These are phyloP conservation scores for Chionis minor DNA, from an alignment of 2,113 vertebrate species.

Conservation along the genomic window DNA sequence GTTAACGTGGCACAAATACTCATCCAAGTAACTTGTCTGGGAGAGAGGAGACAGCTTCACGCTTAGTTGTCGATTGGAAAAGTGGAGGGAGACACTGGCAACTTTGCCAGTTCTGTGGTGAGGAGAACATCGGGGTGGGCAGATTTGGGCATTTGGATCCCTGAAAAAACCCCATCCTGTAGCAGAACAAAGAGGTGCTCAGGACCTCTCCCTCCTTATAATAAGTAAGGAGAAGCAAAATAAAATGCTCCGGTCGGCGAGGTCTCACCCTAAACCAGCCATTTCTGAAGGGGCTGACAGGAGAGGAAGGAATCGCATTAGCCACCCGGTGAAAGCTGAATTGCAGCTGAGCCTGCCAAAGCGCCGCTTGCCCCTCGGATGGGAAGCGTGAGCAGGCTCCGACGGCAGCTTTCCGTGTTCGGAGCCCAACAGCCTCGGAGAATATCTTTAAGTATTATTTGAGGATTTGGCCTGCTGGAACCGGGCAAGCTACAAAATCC, in stretches of 20 bases:
- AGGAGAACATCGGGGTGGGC: not conserved
- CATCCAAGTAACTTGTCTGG: not conserved
- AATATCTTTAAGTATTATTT: slow-evolving; percentile 12
- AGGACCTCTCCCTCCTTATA: not conserved
- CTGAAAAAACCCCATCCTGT: not conserved
- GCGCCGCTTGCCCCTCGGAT: accelerated
- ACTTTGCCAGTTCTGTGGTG: not conserved
- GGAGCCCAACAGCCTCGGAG: not conserved
- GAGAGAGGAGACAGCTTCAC: not conserved
- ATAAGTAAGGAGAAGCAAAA: not conserved
- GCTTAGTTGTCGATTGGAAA: not conserved
- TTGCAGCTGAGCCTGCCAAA: not conserved
- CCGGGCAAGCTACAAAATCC: not conserved
- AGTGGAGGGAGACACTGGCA: not conserved
- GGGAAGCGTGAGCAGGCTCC: not conserved
- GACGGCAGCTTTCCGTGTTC: not conserved
- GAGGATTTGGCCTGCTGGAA: slow-evolving; percentile 34
- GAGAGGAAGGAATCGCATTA: slow-evolving; percentile 16
- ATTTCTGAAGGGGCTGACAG: not conserved
- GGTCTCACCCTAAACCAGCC: not conserved
- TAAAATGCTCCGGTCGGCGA: not conserved
- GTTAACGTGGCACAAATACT: slow-evolving; percentile 18
- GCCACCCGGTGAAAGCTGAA: not conserved
- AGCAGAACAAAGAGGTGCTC: not conserved
- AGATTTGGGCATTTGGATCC: not conserved